Evolutionary conservation across 2,888 invertebrate genomes (phyloP).

Genomic region (Cerceris rybyensis): DNA sequence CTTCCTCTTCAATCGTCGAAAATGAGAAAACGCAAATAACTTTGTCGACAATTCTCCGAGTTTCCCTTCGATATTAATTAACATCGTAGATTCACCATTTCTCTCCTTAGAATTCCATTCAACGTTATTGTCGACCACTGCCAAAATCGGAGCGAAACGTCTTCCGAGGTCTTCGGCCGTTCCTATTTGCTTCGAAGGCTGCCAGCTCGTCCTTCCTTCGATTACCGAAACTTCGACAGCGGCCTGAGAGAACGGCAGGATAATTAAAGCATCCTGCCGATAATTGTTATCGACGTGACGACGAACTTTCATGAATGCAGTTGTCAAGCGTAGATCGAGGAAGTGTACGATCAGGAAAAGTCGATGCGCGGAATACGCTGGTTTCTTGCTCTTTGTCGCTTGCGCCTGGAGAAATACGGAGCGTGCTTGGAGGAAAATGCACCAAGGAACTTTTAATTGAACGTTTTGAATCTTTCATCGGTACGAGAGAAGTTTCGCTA

Average conservation of each 20-base stretch:
- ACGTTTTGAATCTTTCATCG: constrained; percentile 57
- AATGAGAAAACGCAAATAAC: constrained; percentile 44
- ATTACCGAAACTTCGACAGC: constrained; percentile 62
- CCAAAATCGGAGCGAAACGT: constrained; percentile 59
- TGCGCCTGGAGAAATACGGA: constrained; percentile 14
- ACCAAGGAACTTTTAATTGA: constrained; percentile 61
- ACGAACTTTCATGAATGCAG: constrained; percentile 60
- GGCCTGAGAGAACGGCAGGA: constrained; percentile 55
- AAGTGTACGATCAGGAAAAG: constrained; percentile 10
- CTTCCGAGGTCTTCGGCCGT: constrained; percentile 44
- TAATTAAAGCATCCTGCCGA: constrained; percentile 72
- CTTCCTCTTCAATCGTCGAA: constrained; percentile 21
- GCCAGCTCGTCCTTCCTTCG: constrained; percentile 45
- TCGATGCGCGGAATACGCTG: constrained; percentile 28
- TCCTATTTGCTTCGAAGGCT: constrained; percentile 24
- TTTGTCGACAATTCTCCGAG: constrained; percentile 26
- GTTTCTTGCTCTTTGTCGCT: constrained; percentile 39
- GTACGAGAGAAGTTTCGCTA: constrained; percentile 25
- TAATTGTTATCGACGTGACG: constrained; percentile 72
- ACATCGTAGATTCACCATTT: constrained; percentile 31
- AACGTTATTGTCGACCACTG: constrained; percentile 23
- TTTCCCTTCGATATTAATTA: constrained; percentile 56
- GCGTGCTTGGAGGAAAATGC: constrained; percentile 17
- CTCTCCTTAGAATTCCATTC: not conserved
- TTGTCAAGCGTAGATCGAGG: constrained; percentile 55